Base-by-base conservation (phyloP, 1,140 invertebrate species). In the Streblospio benedicti region DNA sequence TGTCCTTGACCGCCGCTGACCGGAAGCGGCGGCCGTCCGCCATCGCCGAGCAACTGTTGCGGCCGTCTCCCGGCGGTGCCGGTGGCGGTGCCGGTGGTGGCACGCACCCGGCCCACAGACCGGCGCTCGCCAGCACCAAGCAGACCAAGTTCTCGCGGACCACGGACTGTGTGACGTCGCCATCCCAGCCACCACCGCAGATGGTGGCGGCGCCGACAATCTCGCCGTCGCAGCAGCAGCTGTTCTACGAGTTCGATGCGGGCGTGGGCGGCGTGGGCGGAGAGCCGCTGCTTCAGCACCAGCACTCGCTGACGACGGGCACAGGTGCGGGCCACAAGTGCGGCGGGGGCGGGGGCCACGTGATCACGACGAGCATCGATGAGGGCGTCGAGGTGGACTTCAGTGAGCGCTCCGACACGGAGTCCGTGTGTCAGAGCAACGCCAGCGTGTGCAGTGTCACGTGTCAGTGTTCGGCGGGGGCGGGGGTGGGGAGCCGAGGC, bases 381-480 rank as follows among this genome's bases (percentile, higher is more conserved):
- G 79, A 81, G 64, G 79, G 79, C 6, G 79, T 80, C 5, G 79
- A 80, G 61, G 71, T 71, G 9, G 79, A 79, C 57, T 72, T 80
- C 47, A 65, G 66, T 25, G 67, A 71, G 47, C 60, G 53, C 43
- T n/a, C n/a, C n/a, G n/a, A n/a, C n/a, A n/a, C n/a, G n/a, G n/a
- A n/a, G 65, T 59, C 49, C 54, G 60, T 28, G 25, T 6, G 25
- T 5, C 31, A 30, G 9, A 52, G 50, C 28, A 52, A 23, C 3
- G 18, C 50, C 6, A 52, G 50, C 28, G 31, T 52, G 12, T 47
- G 44, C 18, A 52, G 50, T 30, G 31, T 28, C 50, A n/a, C 31
- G 9, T n/a, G 50, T 18, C 50, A 18, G 12, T 45, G 38, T 23
- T 33, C 35, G n/a, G n/a, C 35, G 44, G 44, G 18, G 44, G 44